phyloP scores from a whole-genome alignment of 2,113 vertebrate species.

The Anolis carolinensis region DNA sequence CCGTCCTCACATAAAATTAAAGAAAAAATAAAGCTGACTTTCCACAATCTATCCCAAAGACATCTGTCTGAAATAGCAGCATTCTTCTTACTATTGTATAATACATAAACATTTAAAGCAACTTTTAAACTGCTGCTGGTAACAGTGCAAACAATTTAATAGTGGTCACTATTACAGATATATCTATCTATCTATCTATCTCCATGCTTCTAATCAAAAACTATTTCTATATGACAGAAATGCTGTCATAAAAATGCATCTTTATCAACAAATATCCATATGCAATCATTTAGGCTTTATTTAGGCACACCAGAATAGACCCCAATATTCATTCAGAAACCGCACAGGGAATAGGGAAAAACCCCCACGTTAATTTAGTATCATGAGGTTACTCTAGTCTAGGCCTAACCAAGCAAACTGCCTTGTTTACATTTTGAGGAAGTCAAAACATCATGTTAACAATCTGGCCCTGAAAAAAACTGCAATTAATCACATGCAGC shows the following conservation, averaged over 20 bases:
- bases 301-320: background rate
- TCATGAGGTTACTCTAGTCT: slow-evolving; percentile 7
- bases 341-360: background rate
- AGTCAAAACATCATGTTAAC: slow-evolving; percentile 45
- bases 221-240: background rate
- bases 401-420: slow-evolving; percentile 26
- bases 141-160: no score
- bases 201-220: no score
- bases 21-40: no score
- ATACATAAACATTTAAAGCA: background rate
- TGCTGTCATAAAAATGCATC: background rate
- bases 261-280: background rate
- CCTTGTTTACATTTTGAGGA: slow-evolving; percentile 49
- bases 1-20: no score
- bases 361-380: slow-evolving; percentile 24
- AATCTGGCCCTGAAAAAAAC: slow-evolving; percentile 54
- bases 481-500: slow-evolving; percentile 39
- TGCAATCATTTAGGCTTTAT: background rate
- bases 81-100: no score
- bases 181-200: no score
- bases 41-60: no score
- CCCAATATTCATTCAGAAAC: slow-evolving; percentile 1
- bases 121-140: no score
- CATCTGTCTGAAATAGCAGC: no score
- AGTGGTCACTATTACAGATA: no score